Conservation (phyloP, 2,113 vertebrate genomes). For the Pachycephala philippinensis region DNA sequence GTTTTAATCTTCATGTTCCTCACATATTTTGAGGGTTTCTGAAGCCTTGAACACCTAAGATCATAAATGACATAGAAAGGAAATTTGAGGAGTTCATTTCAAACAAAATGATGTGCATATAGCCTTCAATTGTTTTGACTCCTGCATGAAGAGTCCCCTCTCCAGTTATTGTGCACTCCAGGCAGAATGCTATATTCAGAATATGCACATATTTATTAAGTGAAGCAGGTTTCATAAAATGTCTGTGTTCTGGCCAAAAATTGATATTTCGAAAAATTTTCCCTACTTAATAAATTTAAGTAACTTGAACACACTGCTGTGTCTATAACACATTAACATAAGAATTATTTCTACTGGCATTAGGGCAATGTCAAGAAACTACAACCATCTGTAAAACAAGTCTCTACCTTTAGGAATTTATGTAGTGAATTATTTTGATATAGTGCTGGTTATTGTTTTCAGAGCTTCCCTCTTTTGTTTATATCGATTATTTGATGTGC, state of each 20-base stretch:
- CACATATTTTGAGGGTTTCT: not conserved
- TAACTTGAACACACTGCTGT: not conserved
- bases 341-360: not conserved
- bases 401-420: not conserved
- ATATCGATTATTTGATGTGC: not conserved
- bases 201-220: not conserved
- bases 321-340: not conserved
- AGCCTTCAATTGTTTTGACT: not conserved
- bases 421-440: not conserved
- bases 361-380: not conserved
- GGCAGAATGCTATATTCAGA: not conserved
- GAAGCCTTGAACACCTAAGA: not conserved
- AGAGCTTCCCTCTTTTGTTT: not conserved
- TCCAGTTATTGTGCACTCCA: not conserved
- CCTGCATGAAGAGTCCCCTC: not conserved
- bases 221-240: constrained; percentile 2
- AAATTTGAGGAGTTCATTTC: not conserved
- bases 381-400: not conserved
- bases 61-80: not conserved
- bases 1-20: not conserved
- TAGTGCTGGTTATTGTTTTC: not conserved
- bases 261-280: not conserved
- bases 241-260: not conserved
- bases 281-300: constrained; percentile 12
- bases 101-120: not conserved